phyloP scores from a whole-genome alignment of 2,888 invertebrate genomes.

The Euplexia lucipara region DNA sequence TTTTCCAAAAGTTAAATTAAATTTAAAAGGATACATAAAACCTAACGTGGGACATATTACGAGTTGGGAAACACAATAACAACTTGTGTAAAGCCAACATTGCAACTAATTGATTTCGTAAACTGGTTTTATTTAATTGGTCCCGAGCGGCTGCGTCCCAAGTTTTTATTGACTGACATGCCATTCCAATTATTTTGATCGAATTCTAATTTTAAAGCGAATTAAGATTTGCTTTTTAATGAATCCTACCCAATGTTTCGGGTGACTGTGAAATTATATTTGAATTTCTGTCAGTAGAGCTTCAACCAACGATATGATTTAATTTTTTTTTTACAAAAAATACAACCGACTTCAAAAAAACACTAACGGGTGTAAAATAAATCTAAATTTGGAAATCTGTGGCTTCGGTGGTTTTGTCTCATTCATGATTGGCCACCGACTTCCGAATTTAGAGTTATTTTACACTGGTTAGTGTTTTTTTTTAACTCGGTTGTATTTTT shows the following conservation, averaged over 20 bases:
- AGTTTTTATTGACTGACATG: conserved; percentile 80
- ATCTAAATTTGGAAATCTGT: no score
- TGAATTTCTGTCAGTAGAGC: no score
- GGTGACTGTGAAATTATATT: conserved; percentile 14
- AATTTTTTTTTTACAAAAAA: no score
- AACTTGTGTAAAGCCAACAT: conserved; percentile 83
- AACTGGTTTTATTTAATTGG: conserved; percentile 86
- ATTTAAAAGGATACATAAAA: conserved; percentile 66
- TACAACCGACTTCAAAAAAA: no score
- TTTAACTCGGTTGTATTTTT: no score
- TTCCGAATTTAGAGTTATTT: no score
- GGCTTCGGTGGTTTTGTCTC: no score
- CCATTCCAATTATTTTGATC: conserved; percentile 74
- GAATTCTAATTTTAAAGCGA: conserved; percentile 62
- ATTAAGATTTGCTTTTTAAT: conserved; percentile 55
- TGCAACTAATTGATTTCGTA: conserved; percentile 85
- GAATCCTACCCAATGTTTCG: conserved; percentile 41
- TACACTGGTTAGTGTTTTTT: no score
- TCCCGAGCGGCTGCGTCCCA: conserved; percentile 71
- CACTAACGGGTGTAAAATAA: no score
- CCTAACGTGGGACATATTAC: conserved; percentile 70
- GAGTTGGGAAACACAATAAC: conserved; percentile 82
- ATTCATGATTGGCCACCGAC: no score
- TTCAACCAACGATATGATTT: no score
- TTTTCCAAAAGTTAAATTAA: conserved; percentile 52